These are phyloP conservation scores for Caenorhabditis latens DNA, from an alignment of 1,140 invertebrate genomes.

Conservation along the genomic window DNA sequence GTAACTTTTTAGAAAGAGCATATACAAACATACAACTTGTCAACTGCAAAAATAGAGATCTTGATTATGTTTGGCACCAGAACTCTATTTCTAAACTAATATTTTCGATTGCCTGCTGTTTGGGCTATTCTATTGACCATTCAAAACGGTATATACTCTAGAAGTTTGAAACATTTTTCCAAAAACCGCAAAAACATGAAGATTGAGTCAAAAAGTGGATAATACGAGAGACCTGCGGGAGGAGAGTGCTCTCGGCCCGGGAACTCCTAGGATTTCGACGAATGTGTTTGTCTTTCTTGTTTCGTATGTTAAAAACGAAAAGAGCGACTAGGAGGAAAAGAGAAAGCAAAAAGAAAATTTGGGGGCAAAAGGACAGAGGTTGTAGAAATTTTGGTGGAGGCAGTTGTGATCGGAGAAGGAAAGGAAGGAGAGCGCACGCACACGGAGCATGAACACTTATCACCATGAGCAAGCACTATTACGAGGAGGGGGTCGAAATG, in stretches of 20 bases:
- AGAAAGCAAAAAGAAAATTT: no score
- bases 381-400: neutral
- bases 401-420: neutral
- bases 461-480: slow-evolving; percentile 49
- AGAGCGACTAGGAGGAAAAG: neutral
- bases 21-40: no score
- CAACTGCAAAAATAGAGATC: no score
- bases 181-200: neutral
- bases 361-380: neutral
- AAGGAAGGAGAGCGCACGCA: neutral
- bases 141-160: no score
- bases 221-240: neutral
- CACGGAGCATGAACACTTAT: slow-evolving; percentile 53
- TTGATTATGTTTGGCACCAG: no score
- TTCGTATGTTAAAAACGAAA: slow-evolving; percentile 52
- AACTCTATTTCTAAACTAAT: no score
- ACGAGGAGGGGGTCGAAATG: slow-evolving; percentile 17
- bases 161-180: neutral
- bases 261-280: slow-evolving; percentile 45
- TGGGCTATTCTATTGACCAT: no score
- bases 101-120: no score
- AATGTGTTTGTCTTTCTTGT: slow-evolving; percentile 54
- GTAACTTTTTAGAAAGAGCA: no score
- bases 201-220: neutral
- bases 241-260: neutral